Percentiles rank a stretch among this genome's conserved stretches.
Conservation (phyloP, 2,888 invertebrate genomes). For the Lasioglossum zephyrum region DNA sequence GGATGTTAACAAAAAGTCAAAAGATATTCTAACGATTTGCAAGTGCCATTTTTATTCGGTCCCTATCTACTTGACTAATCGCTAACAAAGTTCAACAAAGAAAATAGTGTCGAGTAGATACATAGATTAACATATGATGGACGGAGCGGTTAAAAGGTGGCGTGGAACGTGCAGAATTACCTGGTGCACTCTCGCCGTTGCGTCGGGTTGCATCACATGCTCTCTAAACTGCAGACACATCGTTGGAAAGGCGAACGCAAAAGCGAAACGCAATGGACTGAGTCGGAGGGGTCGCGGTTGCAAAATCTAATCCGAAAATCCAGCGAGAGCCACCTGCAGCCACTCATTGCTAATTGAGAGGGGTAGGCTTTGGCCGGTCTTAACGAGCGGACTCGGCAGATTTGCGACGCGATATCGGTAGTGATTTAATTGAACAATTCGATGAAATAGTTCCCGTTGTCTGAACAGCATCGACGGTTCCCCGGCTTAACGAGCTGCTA, state of each 20-base stretch:
- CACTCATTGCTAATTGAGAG: conserved; percentile 14
- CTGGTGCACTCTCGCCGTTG: neutral
- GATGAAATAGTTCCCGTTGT: neutral
- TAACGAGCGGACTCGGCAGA: conserved; percentile 25
- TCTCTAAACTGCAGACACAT: neutral
- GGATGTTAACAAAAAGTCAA: too few species aligned
- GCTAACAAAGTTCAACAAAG: neutral
- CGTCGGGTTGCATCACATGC: neutral
- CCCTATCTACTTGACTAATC: too few species aligned
- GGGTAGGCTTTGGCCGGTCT: neutral
- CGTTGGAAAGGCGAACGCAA: neutral
- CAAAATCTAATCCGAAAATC: conserved; percentile 19
- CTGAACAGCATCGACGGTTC: neutral
- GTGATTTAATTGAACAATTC: conserved; percentile 15
- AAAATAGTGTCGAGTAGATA: neutral
- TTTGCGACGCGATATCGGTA: conserved; percentile 20
- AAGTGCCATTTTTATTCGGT: too few species aligned
- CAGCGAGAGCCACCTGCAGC: neutral
- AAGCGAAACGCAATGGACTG: neutral
- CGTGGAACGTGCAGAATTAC: neutral
- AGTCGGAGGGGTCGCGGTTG: neutral
- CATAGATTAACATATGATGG: neutral
- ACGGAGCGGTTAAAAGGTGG: neutral
- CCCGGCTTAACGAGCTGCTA: neutral
- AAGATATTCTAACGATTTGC: neutral